Evolutionary conservation across 2,113 vertebrate species (phyloP).

Genomic region (Candoia aspera): DNA sequence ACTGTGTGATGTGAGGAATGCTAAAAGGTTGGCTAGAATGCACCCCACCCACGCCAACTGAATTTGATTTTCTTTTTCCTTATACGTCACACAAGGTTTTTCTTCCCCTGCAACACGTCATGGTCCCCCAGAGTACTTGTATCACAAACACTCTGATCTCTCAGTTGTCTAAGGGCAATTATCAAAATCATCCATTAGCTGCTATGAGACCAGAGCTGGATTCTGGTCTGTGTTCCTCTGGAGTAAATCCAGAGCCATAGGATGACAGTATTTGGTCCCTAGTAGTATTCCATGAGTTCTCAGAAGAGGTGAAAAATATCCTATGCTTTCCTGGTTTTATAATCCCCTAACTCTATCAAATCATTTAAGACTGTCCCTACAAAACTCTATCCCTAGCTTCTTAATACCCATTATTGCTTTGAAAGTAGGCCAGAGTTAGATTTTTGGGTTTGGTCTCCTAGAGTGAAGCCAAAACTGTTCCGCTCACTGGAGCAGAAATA

Average conservation of each 20-base stretch:
- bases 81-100: conserved; percentile 22
- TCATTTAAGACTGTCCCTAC: not conserved
- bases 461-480: not conserved
- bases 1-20: conserved; percentile 88
- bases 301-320: not conserved
- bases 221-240: conserved; percentile 24
- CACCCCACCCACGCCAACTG: conserved; percentile 28
- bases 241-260: conserved; percentile 27
- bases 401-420: conserved; percentile 3
- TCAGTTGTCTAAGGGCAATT: conserved; percentile 12
- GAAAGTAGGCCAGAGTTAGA: not conserved
- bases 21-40: conserved; percentile 39
- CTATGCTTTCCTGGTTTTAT: not conserved
- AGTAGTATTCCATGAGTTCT: conserved; percentile 4
- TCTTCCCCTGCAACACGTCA: conserved; percentile 15
- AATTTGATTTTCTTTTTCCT: not conserved
- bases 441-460: not conserved
- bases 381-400: not conserved
- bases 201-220: conserved; percentile 28
- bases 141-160: not conserved
- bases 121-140: conserved; percentile 13
- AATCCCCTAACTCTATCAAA: not conserved
- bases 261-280: conserved; percentile 3
- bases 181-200: conserved; percentile 1
- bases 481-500: not conserved